phyloP scores from a whole-genome alignment of 2,888 invertebrate genomes.

The Melieria crassipennis region DNA sequence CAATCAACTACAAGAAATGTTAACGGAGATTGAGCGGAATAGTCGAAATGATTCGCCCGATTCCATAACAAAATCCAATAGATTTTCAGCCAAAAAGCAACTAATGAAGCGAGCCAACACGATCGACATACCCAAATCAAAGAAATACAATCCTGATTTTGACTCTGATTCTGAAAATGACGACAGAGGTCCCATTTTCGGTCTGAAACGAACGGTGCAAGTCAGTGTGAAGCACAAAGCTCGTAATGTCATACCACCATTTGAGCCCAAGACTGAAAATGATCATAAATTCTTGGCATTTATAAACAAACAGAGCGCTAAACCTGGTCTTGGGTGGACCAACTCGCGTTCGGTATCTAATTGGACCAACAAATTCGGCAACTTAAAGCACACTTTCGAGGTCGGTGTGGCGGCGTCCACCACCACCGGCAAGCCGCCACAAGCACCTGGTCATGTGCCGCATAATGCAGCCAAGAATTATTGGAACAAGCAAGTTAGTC shows the following conservation, averaged over 20 bases:
- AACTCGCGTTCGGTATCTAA: slow-evolving; percentile 68
- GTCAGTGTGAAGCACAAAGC: slow-evolving; percentile 67
- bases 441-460: slow-evolving; percentile 61
- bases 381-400: slow-evolving; percentile 85
- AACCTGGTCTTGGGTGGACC: slow-evolving; percentile 62
- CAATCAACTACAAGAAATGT: slow-evolving; percentile 10
- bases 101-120: slow-evolving; percentile 90
- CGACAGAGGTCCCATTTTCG: slow-evolving; percentile 61
- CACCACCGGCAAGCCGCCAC: slow-evolving; percentile 64
- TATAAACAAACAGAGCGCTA: slow-evolving; percentile 78
- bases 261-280: slow-evolving; percentile 85
- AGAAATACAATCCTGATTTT: slow-evolving; percentile 66
- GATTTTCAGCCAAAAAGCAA: slow-evolving; percentile 72
- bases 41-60: slow-evolving; percentile 58
- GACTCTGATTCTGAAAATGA: slow-evolving; percentile 67
- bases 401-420: slow-evolving; percentile 54
- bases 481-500: slow-evolving; percentile 69
- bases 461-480: slow-evolving; percentile 69
- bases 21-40: slow-evolving; percentile 53
- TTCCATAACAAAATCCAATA: slow-evolving; percentile 36
- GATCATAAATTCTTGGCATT: slow-evolving; percentile 86
- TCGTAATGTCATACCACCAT: slow-evolving; percentile 71
- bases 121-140: slow-evolving; percentile 83
- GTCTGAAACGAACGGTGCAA: slow-evolving; percentile 71
- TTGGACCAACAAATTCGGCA: slow-evolving; percentile 86